Evolutionary conservation across 2,113 vertebrate species (phyloP).

Genomic region (Microcebus ravelobensis): DNA sequence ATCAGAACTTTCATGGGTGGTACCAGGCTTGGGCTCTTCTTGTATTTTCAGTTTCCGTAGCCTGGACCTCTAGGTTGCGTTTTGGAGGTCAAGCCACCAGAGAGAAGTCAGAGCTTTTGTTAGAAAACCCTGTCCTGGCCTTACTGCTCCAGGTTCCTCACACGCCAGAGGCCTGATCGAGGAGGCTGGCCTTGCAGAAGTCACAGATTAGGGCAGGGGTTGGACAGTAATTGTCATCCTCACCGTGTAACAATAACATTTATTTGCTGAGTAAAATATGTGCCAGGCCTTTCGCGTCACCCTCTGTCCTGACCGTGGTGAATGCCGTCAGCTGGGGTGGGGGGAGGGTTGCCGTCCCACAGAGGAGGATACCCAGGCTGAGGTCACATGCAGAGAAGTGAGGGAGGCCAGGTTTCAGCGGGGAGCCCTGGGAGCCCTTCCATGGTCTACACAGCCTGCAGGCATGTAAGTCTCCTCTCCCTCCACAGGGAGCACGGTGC

Average conservation of each 20-base stretch:
- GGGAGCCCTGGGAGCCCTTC: accelerated
- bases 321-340: accelerated
- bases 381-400: accelerated
- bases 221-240: not conserved
- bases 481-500: constrained; percentile 64
- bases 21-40: not conserved
- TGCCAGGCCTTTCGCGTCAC: not conserved
- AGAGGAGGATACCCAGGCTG: not conserved
- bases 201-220: not conserved
- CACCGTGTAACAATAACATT: not conserved
- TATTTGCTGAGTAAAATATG: not conserved
- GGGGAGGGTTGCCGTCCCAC: not conserved
- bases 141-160: not conserved
- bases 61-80: not conserved
- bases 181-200: not conserved
- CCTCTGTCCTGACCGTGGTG: not conserved
- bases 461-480: constrained; percentile 37
- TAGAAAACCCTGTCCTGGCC: not conserved
- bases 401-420: not conserved
- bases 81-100: not conserved
- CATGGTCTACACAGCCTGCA: accelerated
- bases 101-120: not conserved
- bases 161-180: accelerated
- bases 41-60: not conserved
- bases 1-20: not conserved